Evolutionary conservation across 2,888 invertebrate genomes (phyloP).

Genomic region (Tholera decimalis): DNA sequence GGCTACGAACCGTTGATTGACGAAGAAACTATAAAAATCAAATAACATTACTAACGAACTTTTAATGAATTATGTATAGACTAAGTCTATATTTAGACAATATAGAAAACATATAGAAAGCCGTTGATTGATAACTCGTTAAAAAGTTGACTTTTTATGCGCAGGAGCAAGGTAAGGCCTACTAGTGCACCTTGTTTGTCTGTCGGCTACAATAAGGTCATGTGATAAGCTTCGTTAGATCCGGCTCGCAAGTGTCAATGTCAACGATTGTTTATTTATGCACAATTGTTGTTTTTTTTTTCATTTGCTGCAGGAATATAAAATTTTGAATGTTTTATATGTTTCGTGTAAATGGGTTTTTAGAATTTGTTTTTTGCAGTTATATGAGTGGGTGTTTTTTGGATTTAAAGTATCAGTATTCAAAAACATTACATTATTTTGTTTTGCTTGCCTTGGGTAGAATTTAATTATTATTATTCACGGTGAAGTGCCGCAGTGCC

Average conservation of each 20-base stretch:
- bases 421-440: background rate
- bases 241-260: conserved; percentile 88
- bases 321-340: background rate
- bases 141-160: conserved; percentile 66
- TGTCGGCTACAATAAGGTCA: conserved; percentile 65
- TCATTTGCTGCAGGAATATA: conserved; percentile 29
- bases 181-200: conserved; percentile 52
- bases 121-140: conserved; percentile 64
- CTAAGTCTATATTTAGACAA: conserved; percentile 63
- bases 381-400: background rate
- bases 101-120: conserved; percentile 68
- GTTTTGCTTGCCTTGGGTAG: background rate
- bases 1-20: background rate
- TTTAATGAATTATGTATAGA: conserved; percentile 56
- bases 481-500: too few relatives aligned
- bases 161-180: conserved; percentile 57
- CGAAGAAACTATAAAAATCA: conserved; percentile 3
- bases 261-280: conserved; percentile 70
- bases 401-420: background rate
- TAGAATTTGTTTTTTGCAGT: background rate
- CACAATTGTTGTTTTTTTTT: conserved; percentile 53
- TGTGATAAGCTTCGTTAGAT: conserved; percentile 77
- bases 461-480: too few relatives aligned
- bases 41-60: conserved; percentile 1
- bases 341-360: background rate